Evolutionary conservation across 64 coral and sea anemone genomes (phyloP), one percentile per base, ranked within the genome.

Genomic region (Porites lutea): DNA sequence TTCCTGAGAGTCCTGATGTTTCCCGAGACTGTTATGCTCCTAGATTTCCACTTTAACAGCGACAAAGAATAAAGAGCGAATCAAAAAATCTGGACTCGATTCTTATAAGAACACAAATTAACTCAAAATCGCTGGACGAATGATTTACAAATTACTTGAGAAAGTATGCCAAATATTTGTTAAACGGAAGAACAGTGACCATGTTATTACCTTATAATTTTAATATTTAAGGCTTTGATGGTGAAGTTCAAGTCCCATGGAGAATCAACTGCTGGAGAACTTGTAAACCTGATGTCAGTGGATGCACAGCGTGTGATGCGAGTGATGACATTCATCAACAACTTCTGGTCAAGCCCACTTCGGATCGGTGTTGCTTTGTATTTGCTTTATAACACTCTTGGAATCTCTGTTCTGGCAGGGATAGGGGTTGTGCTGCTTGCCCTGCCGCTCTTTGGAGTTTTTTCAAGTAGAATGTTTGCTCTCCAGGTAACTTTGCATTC

Each of bases 251-350:
- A 59, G 66, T 23, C 94, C 22, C 87, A 82, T 50, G 88, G 88
- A 13, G 75, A 83, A 61, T 88, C 94, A 59, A 96, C 94, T 78
- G 94, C 94, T 8, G 94, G 94, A 0, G 94, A 96, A 49, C 88
- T 96, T 70, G 94, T 96, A 23, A 96, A 96, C 37, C 53, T 96
- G 51, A 92, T 96, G 89, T 92, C 94, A 19, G 89, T 90, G 16
- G 94, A 96, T 75, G 94, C 86, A 21, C 94, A 96, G 59, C 90
- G 75, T 8, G 6, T 96, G 4, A 96, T 92, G 94, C 83, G 72
- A 16, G 53, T 87, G 10, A 92, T 83, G 78, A 71, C 52, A 0
- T 96, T 92, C 59, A 23, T 92, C 67, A 96, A 96, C 82, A 75
- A 83, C 7, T 53, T 95, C 18, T 95, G 94, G 94, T 95, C 94